Base-by-base conservation (phyloP, 92 coral and sea anemone genomes). In the Zoanthus sociatus region DNA sequence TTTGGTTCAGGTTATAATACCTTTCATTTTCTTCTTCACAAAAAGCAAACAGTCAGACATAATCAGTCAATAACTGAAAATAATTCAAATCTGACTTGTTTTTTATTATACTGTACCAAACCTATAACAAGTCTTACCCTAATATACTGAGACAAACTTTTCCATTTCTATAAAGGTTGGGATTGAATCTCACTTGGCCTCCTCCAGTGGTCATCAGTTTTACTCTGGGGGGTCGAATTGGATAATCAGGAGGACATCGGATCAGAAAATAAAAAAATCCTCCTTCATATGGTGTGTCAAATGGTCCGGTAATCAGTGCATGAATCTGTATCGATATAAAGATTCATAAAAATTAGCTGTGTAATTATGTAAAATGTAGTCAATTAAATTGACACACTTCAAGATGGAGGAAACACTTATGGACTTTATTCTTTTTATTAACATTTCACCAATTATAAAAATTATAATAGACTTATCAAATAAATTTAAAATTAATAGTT, bases 261-360 rank as follows among this genome's bases (percentile, higher is more conserved):
- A 97, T 97, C 88, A 97, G 42, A 88, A 97, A 97, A 90, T 95
- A 95, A 77, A 92, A 97, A 88, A 97, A 97, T 1, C 99, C 99
- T 21, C 99, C 99, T 71, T 97, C 99, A n/a, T 97, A 97, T 13
- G 99, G 99, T 0, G 99, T 97, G 77, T 97, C 99, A 84, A 97
- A 97, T 26, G 99, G 99, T 20, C 99, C 99, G 15, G 99, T 97
- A 88, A 97, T 97, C 70, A 97, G 78, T 10, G 99, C 99, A 83
- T 97, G 97, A 44, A 97, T 95, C 99, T 97, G 86, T 50, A 82
- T 55, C 26, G 18, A 82, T 10, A 92, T 2, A 75, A 17, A 7
- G 42, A 33, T 33, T 33, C 42, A 16, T 21, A 63, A 63, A 63
- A 50, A 50, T 50, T 10, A 50, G 54, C 54, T 7, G 8, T 1